Evolutionary conservation across 2,113 vertebrate species (phyloP).

Genomic region (Psittacara wagleri): DNA sequence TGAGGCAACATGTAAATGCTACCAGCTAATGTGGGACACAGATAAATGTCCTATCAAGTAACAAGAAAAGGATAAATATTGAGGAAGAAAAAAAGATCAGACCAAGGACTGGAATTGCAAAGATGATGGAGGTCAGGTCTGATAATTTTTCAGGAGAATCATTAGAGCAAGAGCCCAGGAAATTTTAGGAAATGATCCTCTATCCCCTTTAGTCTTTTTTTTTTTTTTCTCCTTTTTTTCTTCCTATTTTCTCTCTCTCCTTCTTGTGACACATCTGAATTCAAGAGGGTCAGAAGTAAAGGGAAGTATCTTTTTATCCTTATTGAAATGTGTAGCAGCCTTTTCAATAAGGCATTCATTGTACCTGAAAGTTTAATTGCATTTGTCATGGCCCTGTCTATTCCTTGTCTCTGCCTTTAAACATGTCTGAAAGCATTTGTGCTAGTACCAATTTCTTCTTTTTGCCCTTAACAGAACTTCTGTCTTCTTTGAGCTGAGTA

Average conservation of each 20-base stretch:
- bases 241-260: rapidly evolving
- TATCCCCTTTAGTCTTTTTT: rapidly evolving
- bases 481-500: not conserved
- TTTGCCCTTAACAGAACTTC: not conserved
- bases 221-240: no score
- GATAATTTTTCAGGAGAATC: not conserved
- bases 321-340: not conserved
- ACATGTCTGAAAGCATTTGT: not conserved
- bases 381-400: not conserved
- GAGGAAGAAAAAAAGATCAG: not conserved
- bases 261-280: not conserved
- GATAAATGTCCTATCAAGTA: not conserved
- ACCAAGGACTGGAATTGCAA: not conserved
- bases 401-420: not conserved
- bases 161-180: not conserved
- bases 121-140: not conserved
- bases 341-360: not conserved
- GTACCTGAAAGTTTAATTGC: not conserved
- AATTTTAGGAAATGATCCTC: not conserved
- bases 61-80: not conserved
- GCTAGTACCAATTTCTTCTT: not conserved
- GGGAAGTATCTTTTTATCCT: not conserved
- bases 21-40: not conserved
- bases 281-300: not conserved
- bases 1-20: not conserved